Conservation (phyloP, 2,888 invertebrate genomes). For the Chrysotoxum bicinctum region DNA sequence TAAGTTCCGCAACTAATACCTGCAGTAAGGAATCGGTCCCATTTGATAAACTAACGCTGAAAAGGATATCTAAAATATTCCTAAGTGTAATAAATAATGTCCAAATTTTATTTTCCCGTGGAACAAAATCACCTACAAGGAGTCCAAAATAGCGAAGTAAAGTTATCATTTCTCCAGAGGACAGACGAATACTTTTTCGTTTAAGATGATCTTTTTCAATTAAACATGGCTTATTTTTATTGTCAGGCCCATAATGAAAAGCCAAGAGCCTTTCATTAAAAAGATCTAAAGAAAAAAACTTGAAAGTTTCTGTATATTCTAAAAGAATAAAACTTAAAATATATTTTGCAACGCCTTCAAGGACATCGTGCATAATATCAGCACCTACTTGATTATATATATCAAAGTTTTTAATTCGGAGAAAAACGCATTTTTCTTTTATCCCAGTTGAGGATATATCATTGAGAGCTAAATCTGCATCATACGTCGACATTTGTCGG, state of each 20-base stretch:
- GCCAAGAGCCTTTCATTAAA: neutral
- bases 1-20: no score
- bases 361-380: constrained; percentile 6
- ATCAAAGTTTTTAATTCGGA: no score
- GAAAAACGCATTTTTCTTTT: no score
- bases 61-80: neutral
- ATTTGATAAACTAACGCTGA: no score
- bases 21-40: no score
- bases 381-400: no score
- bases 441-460: neutral
- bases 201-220: no score
- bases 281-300: neutral
- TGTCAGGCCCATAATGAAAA: no score
- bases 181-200: no score
- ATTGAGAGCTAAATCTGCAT: neutral
- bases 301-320: neutral
- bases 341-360: constrained; percentile 8
- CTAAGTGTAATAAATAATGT: neutral
- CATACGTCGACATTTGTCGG: neutral
- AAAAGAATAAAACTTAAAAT: neutral
- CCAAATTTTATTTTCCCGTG: neutral
- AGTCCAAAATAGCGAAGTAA: neutral
- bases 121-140: neutral
- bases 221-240: no score
- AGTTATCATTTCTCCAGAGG: neutral